Conservation (phyloP, 2,888 invertebrate genomes). For the Drosophila ustulata region DNA sequence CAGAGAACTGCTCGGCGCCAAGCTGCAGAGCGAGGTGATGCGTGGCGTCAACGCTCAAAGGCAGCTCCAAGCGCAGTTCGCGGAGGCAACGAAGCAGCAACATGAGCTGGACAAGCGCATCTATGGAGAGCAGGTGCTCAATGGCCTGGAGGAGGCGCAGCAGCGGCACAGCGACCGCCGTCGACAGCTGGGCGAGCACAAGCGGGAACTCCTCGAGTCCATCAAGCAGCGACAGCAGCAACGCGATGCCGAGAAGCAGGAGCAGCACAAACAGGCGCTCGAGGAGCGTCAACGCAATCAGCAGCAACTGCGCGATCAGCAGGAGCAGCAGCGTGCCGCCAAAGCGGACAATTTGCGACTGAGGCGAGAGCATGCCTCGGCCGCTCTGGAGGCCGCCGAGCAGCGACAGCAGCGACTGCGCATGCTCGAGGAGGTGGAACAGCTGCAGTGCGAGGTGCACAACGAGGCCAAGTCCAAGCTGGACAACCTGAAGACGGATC, state of each 20-base stretch:
- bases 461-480: conserved; percentile 85
- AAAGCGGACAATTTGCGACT: conserved; percentile 75
- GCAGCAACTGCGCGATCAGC: conserved; percentile 80
- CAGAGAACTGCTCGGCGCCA: conserved; percentile 82
- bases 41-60: conserved; percentile 81
- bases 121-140: conserved; percentile 81
- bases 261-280: conserved; percentile 61
- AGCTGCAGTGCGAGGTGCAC: conserved; percentile 85
- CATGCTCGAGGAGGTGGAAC: conserved; percentile 84
- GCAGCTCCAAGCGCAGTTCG: conserved; percentile 75
- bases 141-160: conserved; percentile 83
- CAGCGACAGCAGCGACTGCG: conserved; percentile 63
- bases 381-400: conserved; percentile 65
- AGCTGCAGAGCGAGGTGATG: conserved; percentile 82
- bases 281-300: conserved; percentile 71
- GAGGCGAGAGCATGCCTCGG: conserved; percentile 64
- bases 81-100: conserved; percentile 70
- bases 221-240: conserved; percentile 77
- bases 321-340: conserved; percentile 81
- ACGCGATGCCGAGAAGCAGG: conserved; percentile 57
- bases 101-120: conserved; percentile 78
- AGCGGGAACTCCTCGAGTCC: conserved; percentile 73
- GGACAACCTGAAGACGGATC: conserved; percentile 81
- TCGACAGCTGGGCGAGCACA: conserved; percentile 73
- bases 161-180: conserved; percentile 74